A percentile compares a stretch with the other conserved stretches of the same genome.
Conservation (phyloP, 2,888 invertebrate species). For the Hecatera dysodea region DNA sequence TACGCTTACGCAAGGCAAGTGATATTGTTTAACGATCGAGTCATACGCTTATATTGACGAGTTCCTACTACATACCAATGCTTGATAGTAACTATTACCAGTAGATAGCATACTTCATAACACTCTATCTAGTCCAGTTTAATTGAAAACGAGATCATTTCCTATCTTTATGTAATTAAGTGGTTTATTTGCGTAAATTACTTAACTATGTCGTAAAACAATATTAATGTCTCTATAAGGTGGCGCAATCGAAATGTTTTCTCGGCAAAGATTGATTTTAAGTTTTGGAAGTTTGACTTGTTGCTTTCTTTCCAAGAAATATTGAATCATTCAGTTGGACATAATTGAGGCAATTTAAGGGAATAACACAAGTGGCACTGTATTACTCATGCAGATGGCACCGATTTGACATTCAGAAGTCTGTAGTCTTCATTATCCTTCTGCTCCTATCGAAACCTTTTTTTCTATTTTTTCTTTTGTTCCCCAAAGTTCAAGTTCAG, state of each 20-base stretch:
- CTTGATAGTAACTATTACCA: conserved; percentile 3
- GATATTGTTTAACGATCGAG: conserved; percentile 57
- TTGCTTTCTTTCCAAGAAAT: too few species aligned
- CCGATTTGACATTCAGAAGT: too few species aligned
- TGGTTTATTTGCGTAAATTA: conserved; percentile 5
- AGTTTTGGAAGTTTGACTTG: too few species aligned
- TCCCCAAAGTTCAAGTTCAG: too few species aligned
- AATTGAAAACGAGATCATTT: conserved; percentile 36
- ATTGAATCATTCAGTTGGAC: too few species aligned
- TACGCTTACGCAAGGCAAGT: conserved; percentile 39
- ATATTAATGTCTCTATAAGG: not conserved
- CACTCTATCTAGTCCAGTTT: conserved; percentile 10
- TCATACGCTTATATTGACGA: conserved; percentile 20
- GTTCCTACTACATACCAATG: not conserved
- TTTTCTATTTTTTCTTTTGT: too few species aligned
- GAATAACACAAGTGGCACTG: not conserved
- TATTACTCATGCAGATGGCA: not conserved
- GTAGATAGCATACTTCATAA: not conserved
- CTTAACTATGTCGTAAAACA: conserved; percentile 24
- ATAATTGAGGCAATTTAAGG: too few species aligned
- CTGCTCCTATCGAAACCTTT: too few species aligned
- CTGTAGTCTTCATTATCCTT: too few species aligned
- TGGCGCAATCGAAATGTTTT: not conserved
- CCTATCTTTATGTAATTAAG: conserved; percentile 29
- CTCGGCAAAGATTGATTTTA: not conserved